Base-by-base conservation (phyloP, 2,113 vertebrate species). In the Heteronetta atricapilla region DNA sequence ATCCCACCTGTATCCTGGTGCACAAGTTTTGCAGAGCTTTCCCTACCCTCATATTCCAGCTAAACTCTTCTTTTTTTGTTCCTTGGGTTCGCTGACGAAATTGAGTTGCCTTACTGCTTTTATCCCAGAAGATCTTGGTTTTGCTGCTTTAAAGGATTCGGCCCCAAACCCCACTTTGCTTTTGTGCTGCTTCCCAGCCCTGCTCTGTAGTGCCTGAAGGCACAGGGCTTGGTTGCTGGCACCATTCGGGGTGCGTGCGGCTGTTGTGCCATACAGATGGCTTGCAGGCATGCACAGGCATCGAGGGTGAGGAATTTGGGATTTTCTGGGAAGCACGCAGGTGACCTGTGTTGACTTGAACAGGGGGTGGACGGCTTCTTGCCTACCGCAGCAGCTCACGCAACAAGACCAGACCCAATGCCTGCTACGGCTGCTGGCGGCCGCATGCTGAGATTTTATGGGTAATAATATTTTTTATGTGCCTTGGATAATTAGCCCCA, bases 221-320 rank as follows among this genome's bases (percentile, higher is more conserved):
- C 2, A 1, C 8, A 7, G 16, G 42, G 17, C 58, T 75, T 82
- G 42, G n/a, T 25, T 50, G 33, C 29, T 0, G 1, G 6, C 0
- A 1, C 56, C 14, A 17, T 26, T 18, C 29, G 33, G 11, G 15
- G 50, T 42, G 20, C 3, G 2, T 38, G 70, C 50, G 48, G 25
- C 28, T 83, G 52, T 38, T 26, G 53, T 3, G 6, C 17, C 5
- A 46, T 42, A 38, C 42, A 0, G 1, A 25, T 0, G 1, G 44
- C 62, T 28, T 62, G 6, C 36, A 2, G 16, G 50, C 34, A 10
- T 29, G 6, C 42, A 25, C 2, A 72, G 29, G 33, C 68, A 19
- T 44, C 1, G 1, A 42, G 20, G 11, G 33, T 28, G 16, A 70
- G 60, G 52, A 63, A 44, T 75, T 58, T 77, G 56, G 67, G 44